A percentile compares a stretch with the other conserved stretches of the same genome.
phyloP scores from a whole-genome alignment of 2,888 invertebrate species.

The Perdita meconis region DNA sequence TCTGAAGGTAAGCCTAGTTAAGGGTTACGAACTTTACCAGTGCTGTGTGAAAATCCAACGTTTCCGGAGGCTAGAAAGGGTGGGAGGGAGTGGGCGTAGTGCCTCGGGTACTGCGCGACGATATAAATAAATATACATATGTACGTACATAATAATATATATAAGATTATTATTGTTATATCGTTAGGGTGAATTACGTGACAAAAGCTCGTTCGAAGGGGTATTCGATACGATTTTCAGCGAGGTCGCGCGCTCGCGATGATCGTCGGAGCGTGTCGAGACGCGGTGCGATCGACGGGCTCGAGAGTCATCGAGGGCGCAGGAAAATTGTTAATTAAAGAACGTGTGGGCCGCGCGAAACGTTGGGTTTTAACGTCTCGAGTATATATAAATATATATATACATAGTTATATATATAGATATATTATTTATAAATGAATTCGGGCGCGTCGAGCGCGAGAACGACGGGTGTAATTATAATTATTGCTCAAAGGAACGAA shows the following conservation, averaged over 20 bases:
- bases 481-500: conserved; percentile 65
- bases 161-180: conserved; percentile 21
- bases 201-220: conserved; percentile 2
- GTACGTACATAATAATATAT: conserved; percentile 26
- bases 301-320: conserved; percentile 11
- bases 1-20: conserved; percentile 62
- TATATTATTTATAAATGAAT: conserved; percentile 68
- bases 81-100: neutral
- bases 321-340: conserved; percentile 23
- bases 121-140: conserved; percentile 34
- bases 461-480: conserved; percentile 53
- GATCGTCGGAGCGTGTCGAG: neutral
- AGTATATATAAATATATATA: conserved; percentile 52
- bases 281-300: neutral
- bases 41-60: conserved; percentile 67
- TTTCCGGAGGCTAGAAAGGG: conserved; percentile 29
- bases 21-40: conserved; percentile 66
- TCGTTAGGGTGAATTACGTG: conserved; percentile 7
- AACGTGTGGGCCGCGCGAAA: conserved; percentile 30
- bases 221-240: neutral
- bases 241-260: neutral
- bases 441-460: conserved; percentile 50
- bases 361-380: conserved; percentile 65
- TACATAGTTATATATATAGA: conserved; percentile 36
- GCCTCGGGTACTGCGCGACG: conserved; percentile 8